A percentile compares a stretch with the other conserved stretches of the same genome.
These are phyloP conservation scores for Drosophila glabriapex DNA, from an alignment of 2,888 invertebrate genomes.

Conservation along the genomic window DNA sequence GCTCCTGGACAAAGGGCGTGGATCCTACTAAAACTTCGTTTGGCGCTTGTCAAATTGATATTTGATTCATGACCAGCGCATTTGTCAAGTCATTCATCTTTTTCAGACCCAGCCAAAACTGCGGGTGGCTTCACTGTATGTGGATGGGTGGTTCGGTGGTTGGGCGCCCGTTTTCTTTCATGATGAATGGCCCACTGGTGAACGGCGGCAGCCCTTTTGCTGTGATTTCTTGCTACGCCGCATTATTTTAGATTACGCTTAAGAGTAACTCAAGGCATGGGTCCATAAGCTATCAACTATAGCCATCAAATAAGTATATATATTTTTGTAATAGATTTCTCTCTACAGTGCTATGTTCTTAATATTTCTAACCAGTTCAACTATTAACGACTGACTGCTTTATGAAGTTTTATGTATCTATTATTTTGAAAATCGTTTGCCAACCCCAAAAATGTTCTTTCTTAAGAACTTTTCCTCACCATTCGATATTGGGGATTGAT, in stretches of 20 bases:
- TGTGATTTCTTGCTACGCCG: constrained; percentile 65
- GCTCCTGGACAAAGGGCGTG: constrained; percentile 17
- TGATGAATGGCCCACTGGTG: constrained; percentile 69
- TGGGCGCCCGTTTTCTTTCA: constrained; percentile 36
- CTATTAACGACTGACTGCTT: neutral
- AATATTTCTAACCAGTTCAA: neutral
- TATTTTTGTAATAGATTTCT: neutral
- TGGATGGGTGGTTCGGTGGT: constrained; percentile 1
- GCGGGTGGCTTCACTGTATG: constrained; percentile 1
- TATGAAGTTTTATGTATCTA: neutral
- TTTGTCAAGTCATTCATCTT: constrained; percentile 84
- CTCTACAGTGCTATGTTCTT: neutral
- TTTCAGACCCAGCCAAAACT: constrained; percentile 44
- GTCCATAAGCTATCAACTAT: constrained; percentile 26
- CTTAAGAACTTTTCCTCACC: neutral
- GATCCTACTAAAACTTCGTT: constrained; percentile 45
- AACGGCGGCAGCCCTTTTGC: constrained; percentile 64
- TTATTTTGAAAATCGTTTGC: neutral
- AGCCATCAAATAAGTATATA: neutral
- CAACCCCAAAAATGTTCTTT: neutral
- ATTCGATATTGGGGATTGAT: neutral
- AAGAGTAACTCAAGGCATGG: neutral
- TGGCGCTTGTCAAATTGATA: constrained; percentile 82
- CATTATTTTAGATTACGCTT: constrained; percentile 53
- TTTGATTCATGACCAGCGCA: constrained; percentile 83